These are phyloP conservation scores for Microcebus murinus DNA, from an alignment of 2,113 vertebrate genomes.

Conservation along the genomic window DNA sequence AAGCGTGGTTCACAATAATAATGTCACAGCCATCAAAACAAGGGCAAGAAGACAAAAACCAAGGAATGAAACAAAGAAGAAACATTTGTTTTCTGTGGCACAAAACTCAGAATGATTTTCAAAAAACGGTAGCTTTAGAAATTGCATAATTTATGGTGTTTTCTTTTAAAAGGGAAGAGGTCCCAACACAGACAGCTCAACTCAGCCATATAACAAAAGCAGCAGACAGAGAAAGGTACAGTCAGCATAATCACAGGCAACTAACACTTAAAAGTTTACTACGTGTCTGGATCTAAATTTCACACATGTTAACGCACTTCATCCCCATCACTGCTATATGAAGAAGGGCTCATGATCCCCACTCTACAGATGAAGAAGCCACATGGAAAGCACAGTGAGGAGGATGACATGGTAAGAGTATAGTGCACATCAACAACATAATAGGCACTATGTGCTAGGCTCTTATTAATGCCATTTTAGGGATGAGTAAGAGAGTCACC, in stretches of 20 bases:
- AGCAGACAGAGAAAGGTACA: rapidly evolving
- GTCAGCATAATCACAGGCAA: rapidly evolving
- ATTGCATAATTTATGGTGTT: rapidly evolving
- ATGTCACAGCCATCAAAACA: not conserved
- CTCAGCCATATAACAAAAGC: not conserved
- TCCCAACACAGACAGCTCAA: not conserved
- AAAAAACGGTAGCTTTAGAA: not conserved
- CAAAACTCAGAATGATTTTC: not conserved
- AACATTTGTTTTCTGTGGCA: not conserved
- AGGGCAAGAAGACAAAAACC: not conserved
- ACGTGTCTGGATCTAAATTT: not conserved
- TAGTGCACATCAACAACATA: rapidly evolving
- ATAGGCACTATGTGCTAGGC: not conserved
- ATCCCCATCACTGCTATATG: rapidly evolving
- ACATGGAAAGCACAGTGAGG: not conserved
- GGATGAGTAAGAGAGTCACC: not conserved
- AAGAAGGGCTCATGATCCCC: not conserved
- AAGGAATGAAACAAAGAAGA: not conserved
- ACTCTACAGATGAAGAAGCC: not conserved
- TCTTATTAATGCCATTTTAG: not conserved
- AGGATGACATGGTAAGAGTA: rapidly evolving
- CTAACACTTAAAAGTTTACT: not conserved
- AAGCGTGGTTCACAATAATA: not conserved
- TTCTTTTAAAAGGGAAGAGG: not conserved
- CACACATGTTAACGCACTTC: rapidly evolving